phyloP scores from a whole-genome alignment of 2,113 vertebrate genomes.

The Platysteira castanea region DNA sequence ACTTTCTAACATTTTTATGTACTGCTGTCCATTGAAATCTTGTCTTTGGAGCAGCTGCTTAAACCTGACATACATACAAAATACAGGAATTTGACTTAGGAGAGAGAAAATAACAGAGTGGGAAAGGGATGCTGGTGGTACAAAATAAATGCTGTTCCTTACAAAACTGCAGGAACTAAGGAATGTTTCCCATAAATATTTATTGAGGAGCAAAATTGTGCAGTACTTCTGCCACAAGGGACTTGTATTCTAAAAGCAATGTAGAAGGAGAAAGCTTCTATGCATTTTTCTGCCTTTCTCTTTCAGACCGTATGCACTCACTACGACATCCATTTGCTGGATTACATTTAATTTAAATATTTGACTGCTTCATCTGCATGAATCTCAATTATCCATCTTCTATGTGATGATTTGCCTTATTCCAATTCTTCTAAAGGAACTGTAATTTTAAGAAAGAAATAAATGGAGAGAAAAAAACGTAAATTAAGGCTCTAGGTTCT shows the following conservation, averaged over 20 bases:
- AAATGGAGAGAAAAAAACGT: background rate
- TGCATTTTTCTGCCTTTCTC: background rate
- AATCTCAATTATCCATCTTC: slow-evolving; percentile 4
- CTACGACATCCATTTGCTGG: background rate
- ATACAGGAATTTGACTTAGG: background rate
- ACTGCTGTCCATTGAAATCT: background rate
- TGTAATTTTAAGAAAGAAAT: background rate
- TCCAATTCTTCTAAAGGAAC: background rate
- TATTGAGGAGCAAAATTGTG: background rate
- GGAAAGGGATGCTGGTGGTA: background rate
- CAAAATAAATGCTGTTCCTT: background rate
- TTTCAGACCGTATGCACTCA: background rate
- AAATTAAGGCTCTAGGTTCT: background rate
- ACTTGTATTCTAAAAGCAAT: background rate
- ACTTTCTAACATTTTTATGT: background rate
- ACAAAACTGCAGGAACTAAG: background rate
- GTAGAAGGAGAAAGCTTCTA: background rate
- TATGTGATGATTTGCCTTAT: background rate
- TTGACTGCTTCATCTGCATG: slow-evolving; percentile 15
- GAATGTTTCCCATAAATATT: slow-evolving; percentile 37
- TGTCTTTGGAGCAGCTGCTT: background rate
- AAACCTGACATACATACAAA: background rate
- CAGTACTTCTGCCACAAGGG: background rate
- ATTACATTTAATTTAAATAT: slow-evolving; percentile 29
- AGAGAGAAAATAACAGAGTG: background rate